Percentiles rank a stretch among this genome's conserved stretches.
phyloP scores from a whole-genome alignment of 2,888 invertebrate species.

The Hecatera dysodea region DNA sequence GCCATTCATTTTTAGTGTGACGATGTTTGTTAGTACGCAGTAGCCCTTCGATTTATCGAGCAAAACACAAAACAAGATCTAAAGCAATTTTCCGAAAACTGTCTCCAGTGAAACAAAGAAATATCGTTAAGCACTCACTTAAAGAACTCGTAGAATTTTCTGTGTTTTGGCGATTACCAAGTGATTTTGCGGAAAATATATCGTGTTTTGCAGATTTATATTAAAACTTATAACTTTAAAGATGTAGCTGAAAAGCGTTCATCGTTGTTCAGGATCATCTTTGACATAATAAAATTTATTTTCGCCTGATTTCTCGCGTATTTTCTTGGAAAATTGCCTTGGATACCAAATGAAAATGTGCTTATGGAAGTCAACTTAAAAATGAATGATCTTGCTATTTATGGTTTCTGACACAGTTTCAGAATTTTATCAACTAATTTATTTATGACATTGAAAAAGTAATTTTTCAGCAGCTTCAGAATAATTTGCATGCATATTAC shows the following conservation, averaged over 20 bases:
- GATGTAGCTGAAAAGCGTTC: neutral
- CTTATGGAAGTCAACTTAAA: too few species aligned
- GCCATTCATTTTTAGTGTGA: too few species aligned
- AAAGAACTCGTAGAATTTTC: slow-evolving; percentile 34
- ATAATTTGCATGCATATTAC: neutral
- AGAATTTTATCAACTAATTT: too few species aligned
- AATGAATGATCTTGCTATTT: too few species aligned
- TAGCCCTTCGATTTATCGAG: neutral
- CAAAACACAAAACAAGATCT: slow-evolving; percentile 6
- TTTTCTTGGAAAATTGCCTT: neutral
- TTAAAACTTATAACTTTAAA: slow-evolving; percentile 17
- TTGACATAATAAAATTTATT: neutral
- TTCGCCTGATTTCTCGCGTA: neutral
- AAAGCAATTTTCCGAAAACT: slow-evolving; percentile 14
- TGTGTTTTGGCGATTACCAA: slow-evolving; percentile 39
- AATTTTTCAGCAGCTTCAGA: neutral
- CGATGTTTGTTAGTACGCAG: too few species aligned
- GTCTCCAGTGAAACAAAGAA: slow-evolving; percentile 33
- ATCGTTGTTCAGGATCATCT: slow-evolving; percentile 1
- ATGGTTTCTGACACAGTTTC: too few species aligned
- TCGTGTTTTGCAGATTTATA: slow-evolving; percentile 34
- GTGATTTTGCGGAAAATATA: slow-evolving; percentile 39
- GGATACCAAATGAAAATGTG: too few species aligned
- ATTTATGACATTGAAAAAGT: too few species aligned
- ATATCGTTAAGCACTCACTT: slow-evolving; percentile 33